phyloP scores from a whole-genome alignment of 2,888 invertebrate species.

The Falcaria lacertinaria region DNA sequence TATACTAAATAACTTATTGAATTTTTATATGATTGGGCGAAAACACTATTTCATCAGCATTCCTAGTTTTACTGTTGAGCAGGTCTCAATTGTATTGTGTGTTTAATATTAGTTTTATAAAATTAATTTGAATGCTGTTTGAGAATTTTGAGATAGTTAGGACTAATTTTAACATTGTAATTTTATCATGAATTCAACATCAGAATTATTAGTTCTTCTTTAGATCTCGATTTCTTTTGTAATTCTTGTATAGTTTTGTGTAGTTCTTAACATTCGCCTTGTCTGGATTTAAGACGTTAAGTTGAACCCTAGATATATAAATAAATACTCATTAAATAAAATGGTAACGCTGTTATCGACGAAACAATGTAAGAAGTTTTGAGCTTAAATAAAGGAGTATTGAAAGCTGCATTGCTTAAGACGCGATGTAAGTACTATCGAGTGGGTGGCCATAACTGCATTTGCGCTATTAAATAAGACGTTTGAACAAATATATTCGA shows the following conservation, averaged over 20 bases:
- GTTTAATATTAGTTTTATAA: conserved; percentile 10
- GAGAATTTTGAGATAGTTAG: conserved; percentile 1
- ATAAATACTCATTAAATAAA: conserved; percentile 36
- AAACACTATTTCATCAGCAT: conserved; percentile 26
- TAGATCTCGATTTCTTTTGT: too few species aligned
- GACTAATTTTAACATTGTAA: too few species aligned
- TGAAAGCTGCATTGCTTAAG: conserved; percentile 8
- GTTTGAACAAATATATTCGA: neutral
- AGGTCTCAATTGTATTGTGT: conserved; percentile 29
- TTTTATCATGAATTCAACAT: too few species aligned
- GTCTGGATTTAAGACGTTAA: conserved; percentile 19
- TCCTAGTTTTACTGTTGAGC: conserved; percentile 38
- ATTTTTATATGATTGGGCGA: conserved; percentile 9
- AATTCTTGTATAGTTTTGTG: conserved; percentile 17
- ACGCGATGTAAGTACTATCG: conserved; percentile 7
- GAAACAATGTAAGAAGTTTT: conserved; percentile 23
- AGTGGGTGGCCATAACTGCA: conserved; percentile 6
- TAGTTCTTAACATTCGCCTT: conserved; percentile 19
- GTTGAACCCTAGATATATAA: conserved; percentile 19
- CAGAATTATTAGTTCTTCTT: too few species aligned
- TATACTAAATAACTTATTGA: too few species aligned
- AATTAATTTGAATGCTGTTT: conserved; percentile 6
- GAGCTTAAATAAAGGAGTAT: conserved; percentile 19
- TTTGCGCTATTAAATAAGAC: neutral
- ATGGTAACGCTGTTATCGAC: conserved; percentile 34